Conservation (phyloP, 2,113 vertebrate species). For the Paracyprichromis sp. region DNA sequence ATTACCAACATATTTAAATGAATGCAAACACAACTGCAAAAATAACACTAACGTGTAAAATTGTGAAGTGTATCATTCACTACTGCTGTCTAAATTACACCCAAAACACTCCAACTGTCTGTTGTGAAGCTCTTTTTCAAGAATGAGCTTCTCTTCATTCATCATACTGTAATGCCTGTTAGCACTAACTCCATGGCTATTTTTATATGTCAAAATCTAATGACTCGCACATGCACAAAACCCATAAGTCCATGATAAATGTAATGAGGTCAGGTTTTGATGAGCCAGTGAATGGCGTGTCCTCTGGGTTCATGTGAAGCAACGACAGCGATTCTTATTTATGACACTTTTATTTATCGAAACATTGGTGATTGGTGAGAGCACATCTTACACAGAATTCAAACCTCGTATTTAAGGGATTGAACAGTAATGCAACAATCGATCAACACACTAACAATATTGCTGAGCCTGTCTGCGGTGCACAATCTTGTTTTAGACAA, state of each 20-base stretch:
- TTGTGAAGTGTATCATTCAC: background rate
- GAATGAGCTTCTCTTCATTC: background rate
- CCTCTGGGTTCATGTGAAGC: background rate
- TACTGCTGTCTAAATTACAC: background rate
- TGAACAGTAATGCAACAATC: background rate
- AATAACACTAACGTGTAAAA: background rate
- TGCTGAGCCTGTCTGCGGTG: background rate
- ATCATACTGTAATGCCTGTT: background rate
- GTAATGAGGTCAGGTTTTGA: conserved; percentile 44
- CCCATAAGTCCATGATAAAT: conserved; percentile 42
- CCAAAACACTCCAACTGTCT: background rate
- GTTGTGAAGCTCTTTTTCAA: background rate
- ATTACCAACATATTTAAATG: background rate
- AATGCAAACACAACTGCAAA: background rate
- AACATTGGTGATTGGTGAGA: conserved; percentile 19
- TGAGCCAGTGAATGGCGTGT: background rate
- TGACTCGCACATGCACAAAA: conserved; percentile 13
- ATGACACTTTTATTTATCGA: conserved; percentile 24
- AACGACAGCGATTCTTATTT: conserved; percentile 12
- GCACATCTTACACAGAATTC: background rate
- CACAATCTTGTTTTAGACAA: background rate
- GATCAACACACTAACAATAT: conserved; percentile 3
- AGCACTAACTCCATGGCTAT: background rate
- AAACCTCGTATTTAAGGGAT: background rate
- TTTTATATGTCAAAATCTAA: conserved; percentile 23